Percentiles rank a stretch among this genome's conserved stretches.
These are phyloP conservation scores for Thunnus maccoyii DNA, from an alignment of 2,113 vertebrate species.

Conservation along the genomic window DNA sequence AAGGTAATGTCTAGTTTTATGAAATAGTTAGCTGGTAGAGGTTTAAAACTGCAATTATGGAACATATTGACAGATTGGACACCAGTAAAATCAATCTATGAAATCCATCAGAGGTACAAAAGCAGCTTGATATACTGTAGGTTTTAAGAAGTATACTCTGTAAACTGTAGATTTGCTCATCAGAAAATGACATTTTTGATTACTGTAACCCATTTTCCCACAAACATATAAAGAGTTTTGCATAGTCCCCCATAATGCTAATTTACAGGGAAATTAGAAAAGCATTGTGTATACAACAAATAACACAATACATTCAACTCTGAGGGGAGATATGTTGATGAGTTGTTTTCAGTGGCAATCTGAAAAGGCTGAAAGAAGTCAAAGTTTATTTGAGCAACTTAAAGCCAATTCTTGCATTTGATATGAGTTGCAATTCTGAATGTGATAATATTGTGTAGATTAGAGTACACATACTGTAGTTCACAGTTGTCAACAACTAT, in stretches of 20 bases:
- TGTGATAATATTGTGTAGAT: neutral
- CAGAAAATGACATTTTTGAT: too few relatives aligned
- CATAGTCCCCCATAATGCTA: too few relatives aligned
- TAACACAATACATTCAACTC: too few relatives aligned
- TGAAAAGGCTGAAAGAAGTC: too few relatives aligned
- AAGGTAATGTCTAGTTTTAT: neutral
- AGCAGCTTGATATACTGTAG: neutral
- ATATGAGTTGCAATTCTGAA: neutral
- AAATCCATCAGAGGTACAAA: neutral
- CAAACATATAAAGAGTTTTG: too few relatives aligned
- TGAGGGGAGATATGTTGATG: too few relatives aligned
- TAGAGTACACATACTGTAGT: neutral
- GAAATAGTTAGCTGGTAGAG: neutral
- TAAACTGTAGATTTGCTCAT: too few relatives aligned
- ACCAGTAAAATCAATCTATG: neutral
- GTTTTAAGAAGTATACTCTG: too few relatives aligned
- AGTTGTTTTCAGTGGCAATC: too few relatives aligned
- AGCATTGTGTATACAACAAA: too few relatives aligned
- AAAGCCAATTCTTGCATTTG: neutral
- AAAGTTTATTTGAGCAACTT: neutral
- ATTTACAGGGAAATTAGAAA: too few relatives aligned
- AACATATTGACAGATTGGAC: neutral
- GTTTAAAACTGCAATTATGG: neutral
- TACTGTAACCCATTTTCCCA: too few relatives aligned
- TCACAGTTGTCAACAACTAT: conserved; percentile 19